These are phyloP conservation scores for Podilymbus podiceps DNA, from an alignment of 2,113 vertebrate species.

Conservation along the genomic window DNA sequence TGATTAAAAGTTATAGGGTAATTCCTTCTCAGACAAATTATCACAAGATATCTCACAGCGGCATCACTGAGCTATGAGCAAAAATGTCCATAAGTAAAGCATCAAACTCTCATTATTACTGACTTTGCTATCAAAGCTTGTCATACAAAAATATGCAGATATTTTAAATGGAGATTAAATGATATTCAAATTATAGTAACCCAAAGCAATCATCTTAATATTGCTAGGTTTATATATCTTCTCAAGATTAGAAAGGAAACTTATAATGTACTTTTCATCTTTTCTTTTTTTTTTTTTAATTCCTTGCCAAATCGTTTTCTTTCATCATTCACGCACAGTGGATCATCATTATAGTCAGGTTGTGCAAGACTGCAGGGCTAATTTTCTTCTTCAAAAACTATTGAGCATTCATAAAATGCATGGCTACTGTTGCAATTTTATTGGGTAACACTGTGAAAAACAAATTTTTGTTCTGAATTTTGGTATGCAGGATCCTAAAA, in stretches of 20 bases:
- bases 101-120: conserved; percentile 23
- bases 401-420: background rate
- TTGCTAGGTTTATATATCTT: background rate
- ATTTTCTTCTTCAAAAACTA: background rate
- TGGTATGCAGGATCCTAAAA: background rate
- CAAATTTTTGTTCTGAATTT: background rate
- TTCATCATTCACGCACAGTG: background rate
- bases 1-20: conserved; percentile 41
- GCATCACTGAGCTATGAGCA: conserved; percentile 24
- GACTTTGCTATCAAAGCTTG: conserved; percentile 17
- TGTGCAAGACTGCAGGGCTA: background rate
- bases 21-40: conserved; percentile 58
- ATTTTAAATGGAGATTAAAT: conserved; percentile 21
- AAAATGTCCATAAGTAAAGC: conserved; percentile 18
- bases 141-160: conserved; percentile 24
- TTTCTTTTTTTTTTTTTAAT: background rate
- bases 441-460: background rate
- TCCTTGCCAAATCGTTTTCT: conserved; percentile 16
- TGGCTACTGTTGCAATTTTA: background rate
- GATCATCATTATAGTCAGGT: background rate
- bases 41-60: background rate
- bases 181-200: conserved; percentile 31
- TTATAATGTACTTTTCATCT: background rate
- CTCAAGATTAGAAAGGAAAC: conserved; percentile 1
- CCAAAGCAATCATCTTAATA: conserved; percentile 16